Base-by-base conservation (phyloP, 2,888 invertebrate genomes). In the Globia sparganii region DNA sequence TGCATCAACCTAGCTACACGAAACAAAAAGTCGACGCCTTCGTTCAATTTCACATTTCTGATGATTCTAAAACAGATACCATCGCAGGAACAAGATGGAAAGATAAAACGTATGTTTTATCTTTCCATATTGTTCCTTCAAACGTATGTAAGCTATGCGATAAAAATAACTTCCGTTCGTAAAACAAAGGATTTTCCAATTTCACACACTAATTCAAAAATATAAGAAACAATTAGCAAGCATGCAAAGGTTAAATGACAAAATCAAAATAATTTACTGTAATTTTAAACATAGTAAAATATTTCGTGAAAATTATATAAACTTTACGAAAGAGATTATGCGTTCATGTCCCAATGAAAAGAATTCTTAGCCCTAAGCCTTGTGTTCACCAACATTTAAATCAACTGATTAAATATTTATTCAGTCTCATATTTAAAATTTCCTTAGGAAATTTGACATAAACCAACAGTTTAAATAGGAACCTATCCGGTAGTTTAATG, bases 171-270 rank as follows among this genome's bases (percentile, higher is more conserved):
- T 87, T 88, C 89, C 83, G 83, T 72, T 85, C 56, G 13, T 46
- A 31, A 85, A 87, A 88, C 89, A 87, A 88, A 87, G 81, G 75
- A 43, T 75, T 86, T 66, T 59, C 28, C 5, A 81, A 78, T 75
- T 81, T 87, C 87, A 75, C 87, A 87, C 81, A 85, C 49, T 74
- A 61, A 72, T 75, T 78, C 76, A 72, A 72, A 67, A 69, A 76
- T 68, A 70, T 69, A 77, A 65, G 58, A 76, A 70, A 87, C 77
- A 79, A 85, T 72, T 65, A 62, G 13, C 49, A 53, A 61, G 70
- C 59, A 76, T 59, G 61, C 53, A 46, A 79, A 87, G 89, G 89
- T 40, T 31, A 28, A 49, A 80, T 40, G 40, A 75, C 80, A 74
- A 69, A 79, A 75, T 72, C 1, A 0, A 56, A 61, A 72, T 79